Evolutionary conservation across 2,797 vertebrate genomes (phyloP).

Genomic region (Urophycis tenuis): DNA sequence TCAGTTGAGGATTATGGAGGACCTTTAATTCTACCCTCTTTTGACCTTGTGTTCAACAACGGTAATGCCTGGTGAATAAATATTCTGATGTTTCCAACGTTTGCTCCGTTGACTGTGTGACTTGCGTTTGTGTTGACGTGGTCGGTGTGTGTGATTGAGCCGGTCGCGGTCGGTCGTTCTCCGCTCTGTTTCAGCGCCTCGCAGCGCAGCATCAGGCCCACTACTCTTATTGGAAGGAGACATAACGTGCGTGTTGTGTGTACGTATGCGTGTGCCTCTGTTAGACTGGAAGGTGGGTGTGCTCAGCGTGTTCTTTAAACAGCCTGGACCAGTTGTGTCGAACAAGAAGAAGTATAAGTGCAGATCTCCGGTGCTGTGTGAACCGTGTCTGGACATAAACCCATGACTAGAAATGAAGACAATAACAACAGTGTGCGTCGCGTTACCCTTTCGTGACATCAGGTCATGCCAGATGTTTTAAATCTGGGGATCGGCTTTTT

Average conservation of each 20-base stretch:
- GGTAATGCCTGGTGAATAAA: conserved; percentile 58
- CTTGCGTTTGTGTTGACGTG: no score
- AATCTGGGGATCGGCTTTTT: conserved; percentile 23
- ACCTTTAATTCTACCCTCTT: conserved; percentile 3
- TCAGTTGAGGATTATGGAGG: no score
- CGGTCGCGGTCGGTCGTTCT: no score
- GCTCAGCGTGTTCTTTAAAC: not conserved
- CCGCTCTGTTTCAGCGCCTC: no score
- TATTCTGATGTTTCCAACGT: conserved; percentile 46
- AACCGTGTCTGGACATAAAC: not conserved
- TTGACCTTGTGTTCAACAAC: conserved; percentile 30
- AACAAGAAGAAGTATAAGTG: not conserved
- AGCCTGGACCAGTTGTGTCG: not conserved
- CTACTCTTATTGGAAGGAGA: not conserved
- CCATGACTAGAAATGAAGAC: not conserved
- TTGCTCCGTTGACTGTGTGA: not conserved
- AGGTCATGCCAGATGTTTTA: conserved; percentile 36
- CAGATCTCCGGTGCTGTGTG: not conserved
- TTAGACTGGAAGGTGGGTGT: not conserved
- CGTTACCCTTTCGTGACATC: not conserved
- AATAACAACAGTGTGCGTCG: not conserved
- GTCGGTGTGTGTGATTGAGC: no score
- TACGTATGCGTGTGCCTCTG: not conserved
- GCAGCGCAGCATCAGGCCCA: not conserved
- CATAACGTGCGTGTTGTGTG: not conserved